Base-by-base conservation (phyloP, 2,113 vertebrate genomes). In the Caranx melampygus region DNA sequence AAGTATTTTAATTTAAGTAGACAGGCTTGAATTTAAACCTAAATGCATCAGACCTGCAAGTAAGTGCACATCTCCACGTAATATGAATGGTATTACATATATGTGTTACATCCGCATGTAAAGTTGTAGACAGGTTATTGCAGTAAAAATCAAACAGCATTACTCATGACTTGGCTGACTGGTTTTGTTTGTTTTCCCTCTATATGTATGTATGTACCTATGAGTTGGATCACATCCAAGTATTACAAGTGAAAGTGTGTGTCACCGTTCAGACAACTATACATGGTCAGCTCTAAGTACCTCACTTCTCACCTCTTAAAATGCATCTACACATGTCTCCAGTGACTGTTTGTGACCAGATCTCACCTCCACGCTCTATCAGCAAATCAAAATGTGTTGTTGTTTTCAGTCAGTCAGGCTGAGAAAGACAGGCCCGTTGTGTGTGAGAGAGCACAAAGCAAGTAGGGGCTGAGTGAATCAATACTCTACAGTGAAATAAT, bases 141-240 rank as follows among this genome's bases (percentile, higher is more conserved):
- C 31, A 44, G 14, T 68, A 57, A 51, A 52, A 72, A 33, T 35
- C 44, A 63, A 84, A 75, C 54, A 21, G 13, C 52, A 14, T 63
- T 9, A 55, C 0, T 68, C 44, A 52, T 31, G 52, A 58, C 47
- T 34, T 40, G 7, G 5, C 13, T 72, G 69, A 54, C 35, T 77
- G 62, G 10, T 33, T 33, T 44, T 67, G 60, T 78, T 84, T 81
- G 62, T 49, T 78, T 79, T 34, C 52, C 61, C 67, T 71, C 16
- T 62, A 26, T 26, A 45, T 40, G 18, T 42, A 9, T 60, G 15
- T n/a, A n/a, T n/a, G n/a, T n/a, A 52, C 44, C 40, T 62, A 21
- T 40, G 40, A 60, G 44, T 72, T 69, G 45, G 54, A 62, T 15
- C 31, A 12, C 3, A 62, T 61, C 61, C 74, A 60, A 33, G 45